Evolutionary conservation across 2,797 vertebrate genomes (phyloP).

Genomic region (Coccyzus lansbergi): DNA sequence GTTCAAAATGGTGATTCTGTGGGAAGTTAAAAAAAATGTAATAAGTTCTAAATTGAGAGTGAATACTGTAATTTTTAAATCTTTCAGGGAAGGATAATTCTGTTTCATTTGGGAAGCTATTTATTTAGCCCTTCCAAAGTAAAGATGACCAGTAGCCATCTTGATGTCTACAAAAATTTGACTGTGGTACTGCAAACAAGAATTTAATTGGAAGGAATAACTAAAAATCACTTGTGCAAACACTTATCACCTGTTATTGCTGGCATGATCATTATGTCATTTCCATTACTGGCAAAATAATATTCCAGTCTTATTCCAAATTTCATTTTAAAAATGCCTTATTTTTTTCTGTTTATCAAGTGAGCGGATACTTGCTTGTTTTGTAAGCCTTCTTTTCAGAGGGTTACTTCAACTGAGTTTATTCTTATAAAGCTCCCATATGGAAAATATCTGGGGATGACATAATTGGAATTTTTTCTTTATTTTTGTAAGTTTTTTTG

Average conservation of each 20-base stretch:
- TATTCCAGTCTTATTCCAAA: background rate
- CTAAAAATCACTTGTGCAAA: background rate
- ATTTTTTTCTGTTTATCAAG: background rate
- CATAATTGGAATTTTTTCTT: background rate
- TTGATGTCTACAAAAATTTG: background rate
- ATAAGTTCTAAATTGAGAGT: background rate
- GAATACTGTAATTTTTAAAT: background rate
- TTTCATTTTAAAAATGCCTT: background rate
- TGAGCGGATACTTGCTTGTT: background rate
- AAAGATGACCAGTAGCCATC: background rate
- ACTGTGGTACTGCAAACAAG: background rate
- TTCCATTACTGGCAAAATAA: background rate
- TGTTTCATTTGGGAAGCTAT: background rate
- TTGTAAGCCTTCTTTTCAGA: background rate
- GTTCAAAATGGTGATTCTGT: background rate
- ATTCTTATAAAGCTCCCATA: background rate
- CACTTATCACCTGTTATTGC: background rate
- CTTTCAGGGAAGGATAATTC: background rate
- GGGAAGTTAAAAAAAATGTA: background rate
- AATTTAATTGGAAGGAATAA: background rate
- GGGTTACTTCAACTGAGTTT: background rate
- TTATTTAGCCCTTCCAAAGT: background rate
- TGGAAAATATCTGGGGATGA: background rate
- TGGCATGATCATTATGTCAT: fast-evolving
- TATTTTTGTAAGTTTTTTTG: background rate